phyloP scores from a whole-genome alignment of 2,888 invertebrate species.

The Xanthia icteritia region DNA sequence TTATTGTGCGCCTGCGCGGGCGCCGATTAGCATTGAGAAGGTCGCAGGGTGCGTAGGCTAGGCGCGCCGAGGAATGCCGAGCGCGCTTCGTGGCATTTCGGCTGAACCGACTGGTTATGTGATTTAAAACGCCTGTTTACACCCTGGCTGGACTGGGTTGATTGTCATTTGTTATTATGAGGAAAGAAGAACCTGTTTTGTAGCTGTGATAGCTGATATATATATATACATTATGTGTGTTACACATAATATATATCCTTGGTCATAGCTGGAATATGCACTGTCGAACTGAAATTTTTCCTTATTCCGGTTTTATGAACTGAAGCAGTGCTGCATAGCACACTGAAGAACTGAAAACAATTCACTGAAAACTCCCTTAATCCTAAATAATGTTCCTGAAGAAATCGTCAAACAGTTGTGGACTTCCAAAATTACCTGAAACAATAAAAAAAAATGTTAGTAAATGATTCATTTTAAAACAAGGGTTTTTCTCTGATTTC shows the following conservation, averaged over 20 bases:
- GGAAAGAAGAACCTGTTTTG: slow-evolving; percentile 14
- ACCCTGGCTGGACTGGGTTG: slow-evolving; percentile 36
- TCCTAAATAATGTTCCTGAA: neutral
- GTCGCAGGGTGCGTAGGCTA: slow-evolving; percentile 80
- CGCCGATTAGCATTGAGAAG: slow-evolving; percentile 86
- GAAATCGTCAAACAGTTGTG: neutral
- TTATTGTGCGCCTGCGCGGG: slow-evolving; percentile 66
- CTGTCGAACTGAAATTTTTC: neutral
- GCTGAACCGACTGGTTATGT: slow-evolving; percentile 67
- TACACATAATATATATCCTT: neutral
- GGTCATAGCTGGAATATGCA: neutral
- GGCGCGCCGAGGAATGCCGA: slow-evolving; percentile 79
- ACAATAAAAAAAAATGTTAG: slow-evolving; percentile 40
- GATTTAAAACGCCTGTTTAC: slow-evolving; percentile 60
- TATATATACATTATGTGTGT: neutral
- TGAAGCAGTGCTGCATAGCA: neutral
- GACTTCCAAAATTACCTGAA: slow-evolving; percentile 58
- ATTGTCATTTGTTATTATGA: slow-evolving; percentile 50
- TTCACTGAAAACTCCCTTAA: neutral
- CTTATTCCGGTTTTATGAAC: neutral
- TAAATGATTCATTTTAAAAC: neutral
- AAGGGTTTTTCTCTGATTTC: neutral
- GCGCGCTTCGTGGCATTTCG: slow-evolving; percentile 78
- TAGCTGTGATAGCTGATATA: neutral
- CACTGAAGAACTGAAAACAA: neutral